phyloP scores from a whole-genome alignment of 2,113 vertebrate species.

The human region DNA sequence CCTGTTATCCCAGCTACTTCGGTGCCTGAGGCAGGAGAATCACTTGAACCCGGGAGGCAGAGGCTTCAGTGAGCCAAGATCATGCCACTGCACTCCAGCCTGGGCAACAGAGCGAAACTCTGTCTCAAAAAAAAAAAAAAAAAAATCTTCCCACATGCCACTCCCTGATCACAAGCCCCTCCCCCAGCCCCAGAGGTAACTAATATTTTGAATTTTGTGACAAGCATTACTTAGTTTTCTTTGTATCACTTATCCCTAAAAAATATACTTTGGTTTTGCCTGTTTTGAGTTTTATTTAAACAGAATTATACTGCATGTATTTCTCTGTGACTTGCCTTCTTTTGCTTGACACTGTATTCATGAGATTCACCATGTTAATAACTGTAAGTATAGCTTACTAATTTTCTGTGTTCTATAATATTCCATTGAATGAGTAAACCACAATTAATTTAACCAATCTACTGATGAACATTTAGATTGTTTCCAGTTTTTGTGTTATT shows the following conservation, averaged over 20 bases:
- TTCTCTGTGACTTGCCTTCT: constrained; percentile 36
- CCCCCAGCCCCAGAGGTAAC: neutral
- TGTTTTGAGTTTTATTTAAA: constrained; percentile 18
- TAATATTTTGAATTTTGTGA: neutral
- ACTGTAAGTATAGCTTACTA: neutral
- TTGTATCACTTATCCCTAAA: constrained; percentile 19
- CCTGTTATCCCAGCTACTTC: no score
- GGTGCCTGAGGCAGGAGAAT: no score
- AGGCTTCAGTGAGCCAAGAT: no score
- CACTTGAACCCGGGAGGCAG: no score
- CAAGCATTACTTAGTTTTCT: constrained; percentile 3
- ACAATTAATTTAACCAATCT: constrained; percentile 12
- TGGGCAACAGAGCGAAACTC: no score
- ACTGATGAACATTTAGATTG: neutral
- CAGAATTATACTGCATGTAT: neutral
- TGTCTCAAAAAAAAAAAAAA: no score
- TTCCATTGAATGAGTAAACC: neutral
- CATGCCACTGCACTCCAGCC: no score
- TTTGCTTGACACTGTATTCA: neutral
- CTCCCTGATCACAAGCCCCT: neutral
- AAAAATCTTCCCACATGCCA: neutral
- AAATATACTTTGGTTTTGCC: neutral
- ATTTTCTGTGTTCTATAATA: constrained; percentile 37
- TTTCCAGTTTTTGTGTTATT: neutral
- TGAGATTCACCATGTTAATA: neutral